Percentiles rank a stretch among this genome's conserved stretches.
phyloP scores from a whole-genome alignment of 2,888 invertebrate species.

The Colostygia pectinataria region DNA sequence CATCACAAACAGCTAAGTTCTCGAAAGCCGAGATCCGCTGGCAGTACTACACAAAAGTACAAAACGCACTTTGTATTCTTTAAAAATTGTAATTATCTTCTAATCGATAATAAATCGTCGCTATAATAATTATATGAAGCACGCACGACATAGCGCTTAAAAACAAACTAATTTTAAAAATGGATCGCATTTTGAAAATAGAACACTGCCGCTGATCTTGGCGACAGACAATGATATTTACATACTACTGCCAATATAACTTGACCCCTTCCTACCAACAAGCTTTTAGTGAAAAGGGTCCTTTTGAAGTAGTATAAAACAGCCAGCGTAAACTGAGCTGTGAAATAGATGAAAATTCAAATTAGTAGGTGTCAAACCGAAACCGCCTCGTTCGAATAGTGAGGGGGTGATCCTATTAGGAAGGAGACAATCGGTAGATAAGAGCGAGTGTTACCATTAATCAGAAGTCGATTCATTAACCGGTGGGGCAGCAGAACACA shows the following conservation, averaged over 20 bases:
- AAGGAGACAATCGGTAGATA: constrained; percentile 66
- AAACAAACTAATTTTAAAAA: constrained; percentile 41
- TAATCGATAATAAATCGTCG: not conserved
- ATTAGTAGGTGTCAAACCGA: constrained; percentile 28
- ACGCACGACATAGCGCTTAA: no score
- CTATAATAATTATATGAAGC: no score
- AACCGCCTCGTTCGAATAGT: constrained; percentile 31
- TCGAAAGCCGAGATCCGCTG: no score
- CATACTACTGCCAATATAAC: not conserved
- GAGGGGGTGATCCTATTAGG: constrained; percentile 70
- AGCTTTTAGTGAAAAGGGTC: not conserved
- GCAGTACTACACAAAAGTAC: no score
- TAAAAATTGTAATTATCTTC: no score
- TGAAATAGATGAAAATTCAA: constrained; percentile 25
- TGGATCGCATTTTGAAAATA: constrained; percentile 49
- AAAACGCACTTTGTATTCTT: no score
- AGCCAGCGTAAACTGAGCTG: constrained; percentile 29
- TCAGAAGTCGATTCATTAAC: constrained; percentile 76
- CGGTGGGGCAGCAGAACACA: constrained; percentile 50
- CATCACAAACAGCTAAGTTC: no score
- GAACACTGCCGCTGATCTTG: constrained; percentile 47
- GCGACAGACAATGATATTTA: constrained; percentile 40
- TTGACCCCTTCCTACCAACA: not conserved
- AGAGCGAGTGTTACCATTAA: constrained; percentile 72
- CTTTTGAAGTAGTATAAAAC: constrained; percentile 1